Percentiles rank a stretch among this genome's conserved stretches.
Evolutionary conservation across 1,140 invertebrate species (phyloP).

Genomic region (Coelopa frigida): DNA sequence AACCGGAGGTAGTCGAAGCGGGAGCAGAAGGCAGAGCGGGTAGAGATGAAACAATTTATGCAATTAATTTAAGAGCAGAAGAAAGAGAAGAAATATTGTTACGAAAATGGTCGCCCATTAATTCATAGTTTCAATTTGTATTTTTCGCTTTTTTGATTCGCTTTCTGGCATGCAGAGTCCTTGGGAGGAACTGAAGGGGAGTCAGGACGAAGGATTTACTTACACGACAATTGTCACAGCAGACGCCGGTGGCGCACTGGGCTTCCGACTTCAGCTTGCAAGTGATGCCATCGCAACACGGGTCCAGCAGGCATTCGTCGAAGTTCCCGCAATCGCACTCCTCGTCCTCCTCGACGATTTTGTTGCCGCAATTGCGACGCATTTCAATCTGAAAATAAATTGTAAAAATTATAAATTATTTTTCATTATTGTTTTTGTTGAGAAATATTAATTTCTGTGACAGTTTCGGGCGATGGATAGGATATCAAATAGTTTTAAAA

Average conservation of each 20-base stretch:
- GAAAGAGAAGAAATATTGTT: background rate
- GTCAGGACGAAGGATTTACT: constrained; percentile 21
- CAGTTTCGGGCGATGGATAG: no score
- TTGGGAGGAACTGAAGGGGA: background rate
- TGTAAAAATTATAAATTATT: background rate
- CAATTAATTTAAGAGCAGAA: background rate
- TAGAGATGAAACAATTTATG: background rate
- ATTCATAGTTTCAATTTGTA: background rate
- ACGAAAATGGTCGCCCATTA: no score
- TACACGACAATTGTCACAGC: constrained; percentile 87
- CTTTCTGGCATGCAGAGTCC: no score
- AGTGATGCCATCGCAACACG: constrained; percentile 92
- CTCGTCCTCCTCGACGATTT: constrained; percentile 88
- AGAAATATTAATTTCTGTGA: no score
- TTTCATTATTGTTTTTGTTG: no score
- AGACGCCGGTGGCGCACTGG: constrained; percentile 84
- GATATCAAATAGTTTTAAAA: no score
- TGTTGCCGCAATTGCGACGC: constrained; percentile 82
- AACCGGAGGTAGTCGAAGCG: no score
- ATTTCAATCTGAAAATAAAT: constrained; percentile 51
- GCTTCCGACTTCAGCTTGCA: constrained; percentile 87
- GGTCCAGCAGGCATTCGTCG: constrained; percentile 80
- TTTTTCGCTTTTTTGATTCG: no score
- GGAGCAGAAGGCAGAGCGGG: background rate
- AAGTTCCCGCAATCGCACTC: constrained; percentile 87